Evolutionary conservation across 2,888 invertebrate species (phyloP), one percentile per base, ranked within the genome.

Genomic region (Tetrapedia diversipes): DNA sequence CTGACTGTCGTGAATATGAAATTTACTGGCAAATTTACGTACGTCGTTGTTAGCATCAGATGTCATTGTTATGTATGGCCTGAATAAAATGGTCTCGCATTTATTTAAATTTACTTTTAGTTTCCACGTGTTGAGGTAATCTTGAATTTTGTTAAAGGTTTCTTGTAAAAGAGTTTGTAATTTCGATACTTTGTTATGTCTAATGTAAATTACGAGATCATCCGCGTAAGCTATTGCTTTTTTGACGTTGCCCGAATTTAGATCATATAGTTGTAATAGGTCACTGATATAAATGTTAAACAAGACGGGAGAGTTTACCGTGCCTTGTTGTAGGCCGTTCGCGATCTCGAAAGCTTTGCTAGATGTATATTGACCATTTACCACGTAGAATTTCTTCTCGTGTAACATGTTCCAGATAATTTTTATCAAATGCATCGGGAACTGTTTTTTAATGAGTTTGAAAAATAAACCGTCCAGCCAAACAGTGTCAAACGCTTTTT

Each of bases 181-280:
- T 34, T 4, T 34, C 8, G 7, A 27, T 0, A 39, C n/a, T 45
- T 67, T 54, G 0, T 45, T 60, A 1, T n/a, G 4, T 6, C 7
- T 37, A 1, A 32, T 16, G 39, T 77, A 79, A 0, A 77, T 60
- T 14, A 83, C 1, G 4, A 77, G n/a, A 19, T 81, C 79, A 43
- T 81, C 72, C 2, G 79, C 78, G 39, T 74, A 83, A 0, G 82
- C 79, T 37, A 81, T 51, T 2, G 75, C 69, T 39, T 22, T 6
- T 0, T 11, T 8, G 2, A n/a, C 32, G 7, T 0, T 8, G n/a
- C n/a, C n/a, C n/a, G 0, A 68, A 11, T 79, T 74, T 4, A 69
- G 10, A 8, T 47, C 24, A 6, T 6, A 69, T 10, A 60, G 41
- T 24, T 49, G 22, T 2, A 80, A 24, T 0, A 79, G 19, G 77